A percentile compares a stretch with the other conserved stretches of the same genome.
phyloP scores from a whole-genome alignment of 2,888 invertebrate genomes.

The Pyrrhosoma nymphula region DNA sequence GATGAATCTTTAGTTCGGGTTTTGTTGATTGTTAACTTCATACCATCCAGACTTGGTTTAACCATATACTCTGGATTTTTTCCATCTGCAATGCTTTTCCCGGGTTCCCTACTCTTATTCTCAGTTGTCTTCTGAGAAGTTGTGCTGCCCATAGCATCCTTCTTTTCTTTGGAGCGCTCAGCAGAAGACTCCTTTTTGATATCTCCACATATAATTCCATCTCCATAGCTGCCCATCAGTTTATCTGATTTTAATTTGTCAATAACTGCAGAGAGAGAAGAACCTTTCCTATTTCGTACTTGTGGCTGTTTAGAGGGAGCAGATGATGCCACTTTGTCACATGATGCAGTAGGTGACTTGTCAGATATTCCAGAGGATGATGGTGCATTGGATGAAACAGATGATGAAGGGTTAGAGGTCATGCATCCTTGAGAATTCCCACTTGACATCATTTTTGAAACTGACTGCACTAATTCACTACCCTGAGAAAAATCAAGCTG shows the following conservation, averaged over 20 bases:
- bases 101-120: slow-evolving; percentile 74
- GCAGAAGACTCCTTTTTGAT: slow-evolving; percentile 54
- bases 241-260: slow-evolving; percentile 91
- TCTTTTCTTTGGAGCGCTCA: slow-evolving; percentile 69
- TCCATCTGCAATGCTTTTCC: slow-evolving; percentile 71
- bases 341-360: slow-evolving; percentile 80
- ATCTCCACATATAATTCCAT: slow-evolving; percentile 52
- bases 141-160: slow-evolving; percentile 72
- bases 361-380: slow-evolving; percentile 75
- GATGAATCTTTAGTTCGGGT: slow-evolving; percentile 85
- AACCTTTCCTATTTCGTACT: slow-evolving; percentile 83
- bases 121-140: slow-evolving; percentile 75
- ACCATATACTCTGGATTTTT: slow-evolving; percentile 93
- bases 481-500: slow-evolving; percentile 82
- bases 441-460: slow-evolving; percentile 68
- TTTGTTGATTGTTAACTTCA: slow-evolving; percentile 95
- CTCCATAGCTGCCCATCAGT: slow-evolving; percentile 78
- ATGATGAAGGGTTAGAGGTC: slow-evolving; percentile 71
- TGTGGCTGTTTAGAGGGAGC: slow-evolving; percentile 81
- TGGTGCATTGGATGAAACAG: slow-evolving; percentile 70
- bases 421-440: slow-evolving; percentile 69
- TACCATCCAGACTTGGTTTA: slow-evolving; percentile 92
- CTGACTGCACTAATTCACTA: slow-evolving; percentile 70
- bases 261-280: slow-evolving; percentile 90
- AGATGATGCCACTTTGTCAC: slow-evolving; percentile 82